Evolutionary conservation across 2,113 vertebrate genomes (phyloP).

Genomic region (Ictalurus furcatus): DNA sequence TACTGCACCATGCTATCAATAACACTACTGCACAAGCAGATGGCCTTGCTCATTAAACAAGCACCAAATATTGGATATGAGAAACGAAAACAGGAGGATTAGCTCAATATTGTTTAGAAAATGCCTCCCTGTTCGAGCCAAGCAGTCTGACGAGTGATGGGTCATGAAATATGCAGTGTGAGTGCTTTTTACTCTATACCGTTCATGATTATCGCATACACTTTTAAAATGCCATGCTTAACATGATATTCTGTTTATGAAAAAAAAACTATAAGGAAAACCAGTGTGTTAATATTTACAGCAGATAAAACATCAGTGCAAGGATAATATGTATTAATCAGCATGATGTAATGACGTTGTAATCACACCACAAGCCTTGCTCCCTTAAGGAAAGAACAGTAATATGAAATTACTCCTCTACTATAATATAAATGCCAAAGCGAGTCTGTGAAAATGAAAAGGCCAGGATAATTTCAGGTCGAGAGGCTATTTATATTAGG

Average conservation of each 20-base stretch:
- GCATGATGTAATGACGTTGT: conserved; percentile 47
- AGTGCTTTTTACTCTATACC: neutral
- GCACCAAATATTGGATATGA: conserved; percentile 25
- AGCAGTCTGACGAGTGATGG: conserved; percentile 15
- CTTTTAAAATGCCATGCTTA: neutral
- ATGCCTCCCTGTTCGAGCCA: conserved; percentile 22
- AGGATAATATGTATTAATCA: conserved; percentile 23
- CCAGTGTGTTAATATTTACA: conserved; percentile 6
- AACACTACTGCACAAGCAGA: conserved; percentile 28
- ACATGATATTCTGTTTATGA: neutral
- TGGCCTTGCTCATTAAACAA: conserved; percentile 7
- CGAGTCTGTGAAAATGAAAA: conserved; percentile 17
- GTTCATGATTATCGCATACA: neutral
- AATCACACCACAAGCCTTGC: conserved; percentile 28
- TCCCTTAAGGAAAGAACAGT: neutral
- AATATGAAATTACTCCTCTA: conserved; percentile 15
- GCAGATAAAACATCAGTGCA: conserved; percentile 8
- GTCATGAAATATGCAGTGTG: conserved; percentile 44
- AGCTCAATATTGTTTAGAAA: conserved; percentile 32
- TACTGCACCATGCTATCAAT: conserved; percentile 10
- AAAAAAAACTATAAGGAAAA: conserved; percentile 4
- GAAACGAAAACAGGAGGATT: conserved; percentile 25
- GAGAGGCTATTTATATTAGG: conserved; percentile 15
- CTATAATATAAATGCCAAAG: neutral
- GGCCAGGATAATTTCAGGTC: conserved; percentile 10